phyloP scores from a whole-genome alignment of 1,140 invertebrate species.

The Drosophila novamexicana region DNA sequence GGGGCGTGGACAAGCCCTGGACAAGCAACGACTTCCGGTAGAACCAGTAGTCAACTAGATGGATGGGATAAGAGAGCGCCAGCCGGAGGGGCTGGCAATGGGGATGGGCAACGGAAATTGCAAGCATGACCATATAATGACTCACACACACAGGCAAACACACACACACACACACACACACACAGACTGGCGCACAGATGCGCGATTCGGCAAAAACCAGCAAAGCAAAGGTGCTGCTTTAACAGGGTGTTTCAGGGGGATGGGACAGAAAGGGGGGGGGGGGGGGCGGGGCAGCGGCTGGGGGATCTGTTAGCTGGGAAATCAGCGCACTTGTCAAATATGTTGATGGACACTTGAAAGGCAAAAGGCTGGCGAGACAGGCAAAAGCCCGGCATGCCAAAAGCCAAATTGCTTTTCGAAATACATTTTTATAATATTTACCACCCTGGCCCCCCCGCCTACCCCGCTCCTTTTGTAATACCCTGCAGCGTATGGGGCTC shows the following conservation, averaged over 20 bases:
- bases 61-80: background rate
- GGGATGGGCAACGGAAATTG: conserved; percentile 61
- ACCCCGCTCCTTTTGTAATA: background rate
- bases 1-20: background rate
- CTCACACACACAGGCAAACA: conserved; percentile 50
- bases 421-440: conserved; percentile 26
- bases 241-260: background rate
- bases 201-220: conserved; percentile 28
- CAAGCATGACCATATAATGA: conserved; percentile 81
- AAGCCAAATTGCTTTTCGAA: conserved; percentile 71
- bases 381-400: conserved; percentile 47
- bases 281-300: background rate
- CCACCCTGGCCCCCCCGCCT: too few relatives aligned
- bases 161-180: conserved; percentile 31
- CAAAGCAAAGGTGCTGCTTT: conserved; percentile 39
- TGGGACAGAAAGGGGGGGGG: background rate
- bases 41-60: conserved; percentile 31
- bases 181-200: conserved; percentile 15
- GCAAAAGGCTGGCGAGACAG: conserved; percentile 37
- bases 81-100: background rate
- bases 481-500: conserved; percentile 8
- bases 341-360: conserved; percentile 80
- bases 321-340: conserved; percentile 81
- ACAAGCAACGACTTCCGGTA: conserved; percentile 45
- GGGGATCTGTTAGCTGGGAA: conserved; percentile 28